phyloP scores from a whole-genome alignment of 2,113 vertebrate genomes.

The Cacatua alba region DNA sequence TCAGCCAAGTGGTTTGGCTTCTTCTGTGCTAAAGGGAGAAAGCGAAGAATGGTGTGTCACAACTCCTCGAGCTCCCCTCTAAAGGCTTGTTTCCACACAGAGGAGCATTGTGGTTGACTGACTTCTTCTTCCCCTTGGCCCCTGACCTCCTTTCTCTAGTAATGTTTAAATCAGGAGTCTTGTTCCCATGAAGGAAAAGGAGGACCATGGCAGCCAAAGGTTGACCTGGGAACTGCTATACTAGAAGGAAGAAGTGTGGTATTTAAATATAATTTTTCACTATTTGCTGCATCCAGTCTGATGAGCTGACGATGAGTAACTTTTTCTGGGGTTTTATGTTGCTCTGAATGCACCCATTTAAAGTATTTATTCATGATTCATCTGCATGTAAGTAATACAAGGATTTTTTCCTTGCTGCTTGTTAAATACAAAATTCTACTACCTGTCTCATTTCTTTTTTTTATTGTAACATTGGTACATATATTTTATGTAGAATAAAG shows the following conservation, averaged over 20 bases:
- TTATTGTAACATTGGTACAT: neutral
- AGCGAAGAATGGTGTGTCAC: accelerated
- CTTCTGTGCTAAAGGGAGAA: neutral
- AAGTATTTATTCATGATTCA: neutral
- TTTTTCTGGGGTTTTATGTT: neutral
- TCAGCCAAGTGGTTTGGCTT: neutral
- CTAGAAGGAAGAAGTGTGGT: neutral
- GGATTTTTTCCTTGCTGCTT: neutral
- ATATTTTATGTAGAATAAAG: neutral
- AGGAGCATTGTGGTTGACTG: neutral
- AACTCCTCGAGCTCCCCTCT: neutral
- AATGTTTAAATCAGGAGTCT: neutral
- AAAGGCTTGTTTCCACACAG: neutral
- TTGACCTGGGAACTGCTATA: neutral
- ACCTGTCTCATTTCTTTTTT: neutral
- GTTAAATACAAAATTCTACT: neutral
- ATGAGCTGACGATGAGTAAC: neutral
- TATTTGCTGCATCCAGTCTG: neutral
- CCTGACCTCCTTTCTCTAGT: neutral
- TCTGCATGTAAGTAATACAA: neutral
- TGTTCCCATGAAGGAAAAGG: neutral
- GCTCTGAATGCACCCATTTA: neutral
- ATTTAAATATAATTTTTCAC: neutral
- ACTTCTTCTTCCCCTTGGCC: neutral
- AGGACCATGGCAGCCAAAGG: neutral